Base-by-base conservation (phyloP, 2,113 vertebrate genomes). In the Pseudolaguvia tuberculata region DNA sequence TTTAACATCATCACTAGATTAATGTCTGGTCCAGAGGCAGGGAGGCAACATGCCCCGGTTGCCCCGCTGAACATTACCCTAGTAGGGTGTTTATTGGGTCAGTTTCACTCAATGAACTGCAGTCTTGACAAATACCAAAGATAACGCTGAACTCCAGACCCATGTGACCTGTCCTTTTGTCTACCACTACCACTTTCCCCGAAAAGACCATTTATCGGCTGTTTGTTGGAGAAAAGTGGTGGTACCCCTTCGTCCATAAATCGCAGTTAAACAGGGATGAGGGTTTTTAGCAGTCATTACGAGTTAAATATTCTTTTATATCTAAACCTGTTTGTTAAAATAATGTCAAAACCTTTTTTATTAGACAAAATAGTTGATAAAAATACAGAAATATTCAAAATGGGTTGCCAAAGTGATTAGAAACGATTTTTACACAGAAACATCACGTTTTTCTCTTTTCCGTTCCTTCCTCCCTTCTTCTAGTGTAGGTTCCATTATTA, bases 1-100 rank as follows among this genome's bases (percentile, higher is more conserved):
- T 79, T 81, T 86, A 89, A 88, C 88, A 84, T 88, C 88, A 88
- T 82, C 79, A 70, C 83, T 83, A 77, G 77, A 83, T 86, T 86
- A 87, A 86, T 87, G 85, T 55, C 76, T 82, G 73, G 85, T 86
- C 87, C 81, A 76, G 69, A 72, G 81, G 77, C 86, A 73, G 66
- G 75, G 71, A 75, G 77, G 78, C 57, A 70, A 65, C 50, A 25
- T 61, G 62, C 48, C 79, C 79, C 73, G 56, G 68, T 78, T 75
- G 72, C 72, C 76, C 79, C 73, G 78, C 58, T 79, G 72, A 80
- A 84, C 63, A 2, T 67, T 79, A 80, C 63, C 75, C 75, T 47
- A 72, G 52, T 2, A 50, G 63, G 23, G 23, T 50, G 63, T 67
- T 67, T 29, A 35, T 17, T 67, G 45, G 4, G 23, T 50, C 63